phyloP scores from a whole-genome alignment of 64 coral and sea anemone species.

The Catalaphyllia jardinei region DNA sequence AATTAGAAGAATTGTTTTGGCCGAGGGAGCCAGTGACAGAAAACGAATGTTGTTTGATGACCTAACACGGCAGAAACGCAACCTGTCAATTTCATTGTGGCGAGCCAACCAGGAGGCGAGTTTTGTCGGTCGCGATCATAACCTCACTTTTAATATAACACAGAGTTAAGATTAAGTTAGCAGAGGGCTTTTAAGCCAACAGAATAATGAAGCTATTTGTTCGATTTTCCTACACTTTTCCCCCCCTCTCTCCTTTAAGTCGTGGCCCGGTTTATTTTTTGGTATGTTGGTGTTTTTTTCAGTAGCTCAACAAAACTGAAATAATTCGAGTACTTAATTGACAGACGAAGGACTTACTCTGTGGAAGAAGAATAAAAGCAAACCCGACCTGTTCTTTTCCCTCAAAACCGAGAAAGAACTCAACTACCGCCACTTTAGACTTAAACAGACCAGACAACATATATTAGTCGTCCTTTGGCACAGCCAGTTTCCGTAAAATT shows the following conservation, averaged over 20 bases:
- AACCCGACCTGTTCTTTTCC: too few relatives aligned
- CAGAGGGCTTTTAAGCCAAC: not conserved
- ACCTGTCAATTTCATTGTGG: constrained; percentile 14
- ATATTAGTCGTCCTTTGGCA: too few relatives aligned
- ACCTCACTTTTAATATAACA: constrained; percentile 21
- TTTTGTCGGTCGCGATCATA: constrained; percentile 19
- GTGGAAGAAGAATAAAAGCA: too few relatives aligned
- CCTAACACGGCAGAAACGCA: constrained; percentile 24
- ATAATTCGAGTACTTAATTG: too few relatives aligned
- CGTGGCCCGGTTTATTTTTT: not conserved
- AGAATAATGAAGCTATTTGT: not conserved
- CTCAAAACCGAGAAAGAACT: too few relatives aligned
- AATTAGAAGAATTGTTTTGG: constrained; percentile 26
- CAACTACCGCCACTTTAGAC: too few relatives aligned
- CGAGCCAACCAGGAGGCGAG: constrained; percentile 5
- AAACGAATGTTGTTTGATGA: constrained; percentile 4
- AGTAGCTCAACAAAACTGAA: not conserved
- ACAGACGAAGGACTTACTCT: too few relatives aligned
- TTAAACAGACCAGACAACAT: too few relatives aligned
- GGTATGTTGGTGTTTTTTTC: not conserved
- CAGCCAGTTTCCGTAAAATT: too few relatives aligned
- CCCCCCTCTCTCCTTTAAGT: not conserved
- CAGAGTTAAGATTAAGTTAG: not conserved
- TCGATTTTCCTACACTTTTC: too few relatives aligned
- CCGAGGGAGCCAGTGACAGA: constrained; percentile 5